Evolutionary conservation across 2,797 vertebrate species (phyloP).

Genomic region (Tadarida brasiliensis): DNA sequence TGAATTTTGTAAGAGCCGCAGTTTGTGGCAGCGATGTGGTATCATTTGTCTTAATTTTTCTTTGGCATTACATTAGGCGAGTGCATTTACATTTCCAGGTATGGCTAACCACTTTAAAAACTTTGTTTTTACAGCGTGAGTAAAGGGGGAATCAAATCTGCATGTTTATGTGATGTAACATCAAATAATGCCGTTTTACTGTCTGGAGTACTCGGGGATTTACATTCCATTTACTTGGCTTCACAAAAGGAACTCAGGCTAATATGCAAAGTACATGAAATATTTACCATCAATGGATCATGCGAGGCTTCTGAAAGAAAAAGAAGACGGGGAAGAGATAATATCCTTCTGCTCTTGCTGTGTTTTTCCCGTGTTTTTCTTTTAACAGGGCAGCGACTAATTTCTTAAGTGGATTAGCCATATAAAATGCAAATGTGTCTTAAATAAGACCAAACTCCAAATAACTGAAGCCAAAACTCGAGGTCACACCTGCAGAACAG

Average conservation of each 20-base stretch:
- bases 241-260: constrained; percentile 92
- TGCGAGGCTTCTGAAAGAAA: constrained; percentile 84
- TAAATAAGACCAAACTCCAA: constrained; percentile 61
- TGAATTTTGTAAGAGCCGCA: constrained; percentile 92
- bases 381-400: constrained; percentile 76
- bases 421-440: constrained; percentile 71
- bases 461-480: constrained; percentile 69
- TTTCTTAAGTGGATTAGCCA: constrained; percentile 80
- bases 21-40: constrained; percentile 91
- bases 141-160: constrained; percentile 95
- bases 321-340: constrained; percentile 67
- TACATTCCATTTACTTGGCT: constrained; percentile 94
- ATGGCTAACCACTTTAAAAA: constrained; percentile 92
- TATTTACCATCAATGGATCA: constrained; percentile 89
- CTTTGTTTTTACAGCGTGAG: constrained; percentile 90
- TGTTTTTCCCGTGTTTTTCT: constrained; percentile 77
- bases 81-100: constrained; percentile 93
- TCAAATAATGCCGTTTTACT: constrained; percentile 97
- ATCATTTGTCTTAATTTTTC: constrained; percentile 94
- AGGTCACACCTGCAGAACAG: constrained; percentile 16
- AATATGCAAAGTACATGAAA: constrained; percentile 94
- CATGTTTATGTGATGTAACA: constrained; percentile 95
- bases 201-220: constrained; percentile 95
- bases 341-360: not conserved
- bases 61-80: constrained; percentile 91